Evolutionary conservation across 1,140 invertebrate species (phyloP).

Genomic region (Cotesia vestalis): DNA sequence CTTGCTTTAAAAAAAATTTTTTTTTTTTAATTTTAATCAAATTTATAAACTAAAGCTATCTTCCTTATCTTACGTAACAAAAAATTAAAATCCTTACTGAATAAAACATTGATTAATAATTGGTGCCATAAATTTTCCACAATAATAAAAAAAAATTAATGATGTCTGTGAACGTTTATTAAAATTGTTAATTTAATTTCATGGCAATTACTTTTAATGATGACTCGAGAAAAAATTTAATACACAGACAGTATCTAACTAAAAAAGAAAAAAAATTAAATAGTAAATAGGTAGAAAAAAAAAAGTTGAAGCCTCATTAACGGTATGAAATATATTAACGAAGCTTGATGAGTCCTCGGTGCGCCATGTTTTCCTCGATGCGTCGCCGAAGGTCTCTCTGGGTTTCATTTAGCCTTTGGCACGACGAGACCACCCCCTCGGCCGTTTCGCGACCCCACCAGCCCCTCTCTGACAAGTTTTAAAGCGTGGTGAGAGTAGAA

Average conservation of each 20-base stretch:
- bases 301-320: slow-evolving; percentile 1
- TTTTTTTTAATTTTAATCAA: no score
- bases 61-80: no score
- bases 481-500: slow-evolving; percentile 35
- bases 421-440: slow-evolving; percentile 33
- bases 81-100: no score
- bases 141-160: no score
- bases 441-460: slow-evolving; percentile 14
- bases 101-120: no score
- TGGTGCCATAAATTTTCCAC: no score
- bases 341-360: slow-evolving; percentile 29
- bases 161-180: no score
- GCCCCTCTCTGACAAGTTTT: slow-evolving; percentile 42
- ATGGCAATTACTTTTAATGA: no score
- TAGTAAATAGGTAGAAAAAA: not conserved
- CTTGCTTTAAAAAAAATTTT: no score
- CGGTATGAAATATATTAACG: slow-evolving; percentile 11
- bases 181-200: no score
- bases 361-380: slow-evolving; percentile 39
- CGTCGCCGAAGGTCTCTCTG: slow-evolving; percentile 41
- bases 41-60: no score
- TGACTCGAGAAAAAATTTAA: no score
- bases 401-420: slow-evolving; percentile 59
- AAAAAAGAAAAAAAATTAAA: not conserved
- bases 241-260: not conserved